Base-by-base conservation (phyloP, 2,888 invertebrate genomes). In the Adelognathus sp. region DNA sequence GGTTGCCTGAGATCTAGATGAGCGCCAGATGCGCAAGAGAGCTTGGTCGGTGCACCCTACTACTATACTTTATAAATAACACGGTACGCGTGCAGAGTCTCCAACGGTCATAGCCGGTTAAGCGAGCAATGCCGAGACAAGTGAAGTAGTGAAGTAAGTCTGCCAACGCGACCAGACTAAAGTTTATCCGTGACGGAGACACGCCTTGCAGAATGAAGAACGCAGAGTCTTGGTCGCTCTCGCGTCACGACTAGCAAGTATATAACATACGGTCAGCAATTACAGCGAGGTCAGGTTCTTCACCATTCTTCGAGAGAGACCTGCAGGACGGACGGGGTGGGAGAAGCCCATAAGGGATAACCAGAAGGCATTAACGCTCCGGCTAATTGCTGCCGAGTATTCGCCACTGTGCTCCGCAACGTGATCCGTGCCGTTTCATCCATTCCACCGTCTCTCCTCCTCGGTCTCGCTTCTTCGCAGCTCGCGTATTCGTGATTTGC, bases 381-480 rank as follows among this genome's bases (percentile, higher is more conserved):
- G 78, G 83, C 86, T 90, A 89, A 88, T 89, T 89, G 87, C 86
- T 79, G 84, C 78, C 83, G 84, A 85, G 86, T 86, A 88, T 87
- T 88, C 76, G 79, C 80, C 80, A 72, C 84, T 83, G 73, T 83
- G 82, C 81, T 83, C 82, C 80, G 76, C 79, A 9, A 54, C 52
- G 46, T 61, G 61, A 46, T 54, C 33, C 24, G 24, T 81, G 81
- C 80, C 79, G 79, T 67, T 73, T 73, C 67, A 52, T 66, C 31
- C 58, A 18, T 29, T 54, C 29, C 39, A 16, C 14, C 60, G 9
- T 27, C 33, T n/a, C 39, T 11, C 14, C 39, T 9, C 5, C 14
- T 61, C 18, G 50, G 31, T 60, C 60, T 46, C 27, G 64, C 66
- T 52, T 54, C 14, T 69, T 69, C 33, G 54, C 24, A 18, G 52